A percentile compares a stretch with the other conserved stretches of the same genome.
These are phyloP conservation scores for Epinotia ramella DNA, from an alignment of 2,888 invertebrate species.

Conservation along the genomic window DNA sequence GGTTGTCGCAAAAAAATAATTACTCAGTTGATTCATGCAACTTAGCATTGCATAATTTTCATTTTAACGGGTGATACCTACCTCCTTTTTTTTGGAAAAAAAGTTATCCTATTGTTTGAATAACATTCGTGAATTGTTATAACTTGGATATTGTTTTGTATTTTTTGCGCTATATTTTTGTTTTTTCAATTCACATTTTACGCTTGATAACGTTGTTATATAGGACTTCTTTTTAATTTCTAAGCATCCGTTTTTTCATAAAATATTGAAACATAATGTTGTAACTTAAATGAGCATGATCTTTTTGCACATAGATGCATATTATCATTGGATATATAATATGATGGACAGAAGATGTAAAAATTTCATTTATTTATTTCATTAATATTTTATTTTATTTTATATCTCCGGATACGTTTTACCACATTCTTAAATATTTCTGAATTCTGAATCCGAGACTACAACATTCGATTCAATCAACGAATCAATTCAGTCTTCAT, in stretches of 20 bases:
- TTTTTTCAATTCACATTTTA: not conserved
- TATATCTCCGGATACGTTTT: too few relatives aligned
- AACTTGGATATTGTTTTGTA: not conserved
- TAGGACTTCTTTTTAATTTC: not conserved
- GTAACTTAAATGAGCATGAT: not conserved
- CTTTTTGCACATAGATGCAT: not conserved
- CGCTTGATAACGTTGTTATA: not conserved
- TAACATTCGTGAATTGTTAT: not conserved
- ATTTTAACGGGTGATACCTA: constrained; percentile 18
- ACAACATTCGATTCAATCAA: constrained; percentile 21
- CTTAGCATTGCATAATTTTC: constrained; percentile 64
- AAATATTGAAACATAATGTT: not conserved
- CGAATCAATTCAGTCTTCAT: constrained; percentile 29
- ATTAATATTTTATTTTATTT: too few relatives aligned
- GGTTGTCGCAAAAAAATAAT: constrained; percentile 83
- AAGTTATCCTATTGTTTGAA: constrained; percentile 13
- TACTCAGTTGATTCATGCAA: constrained; percentile 79
- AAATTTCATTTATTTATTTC: too few relatives aligned
- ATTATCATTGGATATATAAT: too few relatives aligned
- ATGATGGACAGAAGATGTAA: too few relatives aligned
- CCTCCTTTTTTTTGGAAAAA: constrained; percentile 43
- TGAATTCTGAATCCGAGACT: not conserved
- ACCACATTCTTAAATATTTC: too few relatives aligned
- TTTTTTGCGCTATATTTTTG: not conserved
- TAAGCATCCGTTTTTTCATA: not conserved